Percentiles rank a stretch among this genome's conserved stretches.
phyloP scores from a whole-genome alignment of 1,140 invertebrate species.

The Macrosteles quadrilineatus region DNA sequence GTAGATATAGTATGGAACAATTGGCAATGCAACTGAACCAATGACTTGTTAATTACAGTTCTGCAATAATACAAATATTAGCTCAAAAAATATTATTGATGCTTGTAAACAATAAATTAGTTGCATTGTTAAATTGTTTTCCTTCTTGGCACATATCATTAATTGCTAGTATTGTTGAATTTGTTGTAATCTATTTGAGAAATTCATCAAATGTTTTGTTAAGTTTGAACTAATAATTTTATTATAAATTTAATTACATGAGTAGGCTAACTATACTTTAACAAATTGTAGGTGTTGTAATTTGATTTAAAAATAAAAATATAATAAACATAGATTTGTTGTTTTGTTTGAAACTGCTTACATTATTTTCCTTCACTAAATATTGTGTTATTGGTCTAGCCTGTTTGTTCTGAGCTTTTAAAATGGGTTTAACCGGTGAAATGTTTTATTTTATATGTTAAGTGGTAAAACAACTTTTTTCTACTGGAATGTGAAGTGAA shows the following conservation, averaged over 20 bases:
- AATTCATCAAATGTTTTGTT: neutral
- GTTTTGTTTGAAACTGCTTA: neutral
- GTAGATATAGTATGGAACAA: neutral
- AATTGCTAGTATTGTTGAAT: constrained; percentile 9
- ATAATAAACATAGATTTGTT: neutral
- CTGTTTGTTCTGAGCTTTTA: neutral
- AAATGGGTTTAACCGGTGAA: too few relatives aligned
- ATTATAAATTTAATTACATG: neutral
- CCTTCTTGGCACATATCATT: constrained; percentile 17
- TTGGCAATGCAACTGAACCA: constrained; percentile 12
- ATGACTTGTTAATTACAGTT: neutral
- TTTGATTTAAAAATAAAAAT: neutral
- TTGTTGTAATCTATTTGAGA: neutral
- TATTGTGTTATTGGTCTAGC: neutral
- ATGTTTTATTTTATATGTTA: too few relatives aligned
- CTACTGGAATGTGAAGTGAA: too few relatives aligned
- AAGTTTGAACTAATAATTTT: neutral
- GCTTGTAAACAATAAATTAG: neutral
- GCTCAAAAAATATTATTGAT: neutral
- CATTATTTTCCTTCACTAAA: neutral
- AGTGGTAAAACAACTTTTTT: too few relatives aligned
- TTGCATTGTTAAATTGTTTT: constrained; percentile 22
- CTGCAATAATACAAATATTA: neutral
- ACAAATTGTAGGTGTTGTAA: neutral
- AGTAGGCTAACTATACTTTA: neutral